Evolutionary conservation across 2,113 vertebrate genomes (phyloP), one percentile per base, ranked within the genome.

Genomic region (Noctilio leporinus): DNA sequence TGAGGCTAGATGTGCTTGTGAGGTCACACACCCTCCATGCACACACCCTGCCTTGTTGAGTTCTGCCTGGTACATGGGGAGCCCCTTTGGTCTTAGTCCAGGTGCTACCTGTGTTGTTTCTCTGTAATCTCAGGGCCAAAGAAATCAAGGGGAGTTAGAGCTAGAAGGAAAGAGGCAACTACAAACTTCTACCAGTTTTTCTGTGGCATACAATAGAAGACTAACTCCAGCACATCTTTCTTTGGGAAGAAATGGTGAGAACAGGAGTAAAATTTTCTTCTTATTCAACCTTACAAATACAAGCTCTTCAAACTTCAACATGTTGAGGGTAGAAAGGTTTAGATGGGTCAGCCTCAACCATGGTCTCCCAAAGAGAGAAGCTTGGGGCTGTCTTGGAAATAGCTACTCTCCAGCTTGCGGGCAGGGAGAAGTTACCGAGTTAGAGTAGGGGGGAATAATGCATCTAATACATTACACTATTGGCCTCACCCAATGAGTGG

Each of bases 261-360:
- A 16, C 69, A 78, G 33, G 43, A 88, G 47, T 67, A 51, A 84
- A 89, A 64, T 38, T 77, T 7, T 43, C 69, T 92, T 64, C 51
- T 70, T 75, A 59, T 10, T 38, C 57, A 57, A 14, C 12, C 6
- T 30, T 80, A 40, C 2, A 62, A 65, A 75, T 1, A 53, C 0
- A 2, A 49, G 9, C 78, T 57, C 78, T 69, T 73, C 77, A 70
- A 16, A 47, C 16, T 86, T 69, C 33, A 53, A 26, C 24, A 22
- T 6, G 57, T 20, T 7, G 35, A 24, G 5, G 65, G 2, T 16
- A 11, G 40, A 43, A 67, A n/a, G n/a, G 15, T 15, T 4, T 5
- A 20, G 38, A 65, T 30, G 9, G 26, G 19, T 55, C 28, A 53
- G 2, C 17, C 15, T 16, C 14, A 83, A 64, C 78, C 35, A 2